phyloP scores from a whole-genome alignment of 2,888 invertebrate species.

The Steinernema carpocapsae region DNA sequence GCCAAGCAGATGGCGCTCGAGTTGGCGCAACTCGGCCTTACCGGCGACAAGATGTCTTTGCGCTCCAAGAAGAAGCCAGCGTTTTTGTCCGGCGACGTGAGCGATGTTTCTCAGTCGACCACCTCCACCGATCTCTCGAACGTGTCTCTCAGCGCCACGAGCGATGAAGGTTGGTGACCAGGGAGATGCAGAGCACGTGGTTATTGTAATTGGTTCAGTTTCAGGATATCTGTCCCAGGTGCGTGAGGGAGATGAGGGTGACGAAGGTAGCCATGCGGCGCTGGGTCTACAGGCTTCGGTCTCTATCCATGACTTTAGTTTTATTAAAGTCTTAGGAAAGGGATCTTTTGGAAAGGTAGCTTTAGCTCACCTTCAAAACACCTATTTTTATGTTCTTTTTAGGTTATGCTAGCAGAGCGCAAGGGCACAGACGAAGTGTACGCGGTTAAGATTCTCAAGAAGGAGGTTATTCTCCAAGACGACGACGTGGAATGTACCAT shows the following conservation, averaged over 20 bases:
- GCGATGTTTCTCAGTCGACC: slow-evolving; percentile 49
- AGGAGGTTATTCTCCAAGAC: slow-evolving; percentile 96
- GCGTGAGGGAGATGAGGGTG: slow-evolving; percentile 10
- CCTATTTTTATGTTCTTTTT: no score
- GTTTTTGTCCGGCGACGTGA: neutral
- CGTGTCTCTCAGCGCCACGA: slow-evolving; percentile 35
- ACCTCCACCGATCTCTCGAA: slow-evolving; percentile 53
- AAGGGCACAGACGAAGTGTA: slow-evolving; percentile 86
- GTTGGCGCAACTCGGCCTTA: slow-evolving; percentile 87
- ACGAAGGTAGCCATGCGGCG: neutral
- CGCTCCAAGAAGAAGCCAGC: slow-evolving; percentile 70
- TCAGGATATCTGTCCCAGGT: slow-evolving; percentile 3
- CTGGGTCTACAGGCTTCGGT: slow-evolving; percentile 51
- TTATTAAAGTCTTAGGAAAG: slow-evolving; percentile 97
- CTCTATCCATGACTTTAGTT: slow-evolving; percentile 82
- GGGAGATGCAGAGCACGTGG: no score
- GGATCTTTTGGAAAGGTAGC: slow-evolving; percentile 89
- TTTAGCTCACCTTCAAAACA: no score
- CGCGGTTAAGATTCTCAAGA: slow-evolving; percentile 82
- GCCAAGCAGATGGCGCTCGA: slow-evolving; percentile 94
- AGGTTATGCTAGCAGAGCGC: slow-evolving; percentile 95
- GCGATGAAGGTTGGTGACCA: slow-evolving; percentile 37
- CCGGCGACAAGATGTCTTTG: slow-evolving; percentile 81
- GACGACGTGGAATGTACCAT: slow-evolving; percentile 99
- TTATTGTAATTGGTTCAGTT: slow-evolving; percentile 19